Percentiles rank a stretch among this genome's conserved stretches.
These are phyloP conservation scores for Hydrotaea diabolus DNA, from an alignment of 2,888 invertebrate species.

Conservation along the genomic window DNA sequence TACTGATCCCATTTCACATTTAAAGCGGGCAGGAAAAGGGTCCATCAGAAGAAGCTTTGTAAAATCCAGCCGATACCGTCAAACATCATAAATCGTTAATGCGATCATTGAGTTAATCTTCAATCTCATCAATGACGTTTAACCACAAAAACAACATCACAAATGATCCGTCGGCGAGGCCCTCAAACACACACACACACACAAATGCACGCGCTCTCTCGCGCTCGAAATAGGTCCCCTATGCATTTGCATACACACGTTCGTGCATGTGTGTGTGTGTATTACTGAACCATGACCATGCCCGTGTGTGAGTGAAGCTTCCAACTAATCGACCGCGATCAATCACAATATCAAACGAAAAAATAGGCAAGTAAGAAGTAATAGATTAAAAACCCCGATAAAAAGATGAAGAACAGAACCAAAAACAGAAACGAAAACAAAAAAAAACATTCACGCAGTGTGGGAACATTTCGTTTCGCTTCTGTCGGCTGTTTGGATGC, in stretches of 20 bases:
- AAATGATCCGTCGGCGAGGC: constrained; percentile 44
- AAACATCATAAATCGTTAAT: constrained; percentile 32
- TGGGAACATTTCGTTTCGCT: constrained; percentile 52
- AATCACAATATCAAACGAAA: constrained; percentile 62
- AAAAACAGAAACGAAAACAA: constrained; percentile 15
- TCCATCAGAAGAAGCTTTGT: constrained; percentile 15
- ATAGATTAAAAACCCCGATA: constrained; percentile 59
- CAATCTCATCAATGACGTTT: constrained; percentile 56
- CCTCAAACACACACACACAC: constrained; percentile 24
- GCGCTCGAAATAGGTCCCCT: no score
- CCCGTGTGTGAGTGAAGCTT: constrained; percentile 27
- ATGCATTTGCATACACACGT: constrained; percentile 6
- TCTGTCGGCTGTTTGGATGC: constrained; percentile 4
- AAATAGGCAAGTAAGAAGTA: constrained; percentile 46
- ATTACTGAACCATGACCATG: no score
- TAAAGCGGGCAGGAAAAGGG: constrained; percentile 24
- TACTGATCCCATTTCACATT: constrained; percentile 9
- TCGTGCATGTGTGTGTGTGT: background rate
- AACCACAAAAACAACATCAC: constrained; percentile 44
- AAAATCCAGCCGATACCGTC: background rate
- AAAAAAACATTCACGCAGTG: constrained; percentile 37
- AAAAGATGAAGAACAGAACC: constrained; percentile 10
- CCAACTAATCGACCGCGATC: constrained; percentile 64
- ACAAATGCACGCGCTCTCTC: background rate
- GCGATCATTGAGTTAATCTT: constrained; percentile 51